Percentiles rank a stretch among this genome's conserved stretches.
phyloP scores from a whole-genome alignment of 2,113 vertebrate genomes.

The Upupa epops region DNA sequence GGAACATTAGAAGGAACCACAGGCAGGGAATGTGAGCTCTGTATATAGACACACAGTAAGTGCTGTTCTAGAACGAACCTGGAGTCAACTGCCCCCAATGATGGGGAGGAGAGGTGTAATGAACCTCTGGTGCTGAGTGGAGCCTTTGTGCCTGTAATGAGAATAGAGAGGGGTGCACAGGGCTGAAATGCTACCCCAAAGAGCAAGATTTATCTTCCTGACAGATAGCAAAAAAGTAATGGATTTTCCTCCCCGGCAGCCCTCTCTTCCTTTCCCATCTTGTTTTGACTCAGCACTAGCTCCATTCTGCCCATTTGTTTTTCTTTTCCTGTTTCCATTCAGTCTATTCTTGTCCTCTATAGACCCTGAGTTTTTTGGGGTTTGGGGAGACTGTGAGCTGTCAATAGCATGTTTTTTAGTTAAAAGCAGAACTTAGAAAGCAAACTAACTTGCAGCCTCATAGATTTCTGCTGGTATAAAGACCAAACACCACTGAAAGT shows the following conservation, averaged over 20 bases:
- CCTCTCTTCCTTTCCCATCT: background rate
- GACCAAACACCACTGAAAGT: background rate
- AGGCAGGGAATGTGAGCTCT: background rate
- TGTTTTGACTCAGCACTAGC: background rate
- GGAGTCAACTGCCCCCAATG: fast-evolving
- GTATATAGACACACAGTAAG: background rate
- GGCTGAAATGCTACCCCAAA: background rate
- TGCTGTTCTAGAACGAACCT: background rate
- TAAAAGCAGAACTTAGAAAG: background rate
- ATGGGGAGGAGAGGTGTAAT: background rate
- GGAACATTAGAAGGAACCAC: background rate
- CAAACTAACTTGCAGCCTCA: background rate
- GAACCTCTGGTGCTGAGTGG: background rate
- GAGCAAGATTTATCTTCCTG: conserved; percentile 3
- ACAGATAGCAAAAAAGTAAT: background rate
- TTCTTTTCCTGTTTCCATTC: background rate
- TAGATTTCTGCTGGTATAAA: background rate
- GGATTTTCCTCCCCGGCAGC: background rate
- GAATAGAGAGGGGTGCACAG: background rate
- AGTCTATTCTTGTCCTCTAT: background rate
- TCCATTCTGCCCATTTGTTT: background rate
- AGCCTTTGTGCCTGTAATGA: background rate
- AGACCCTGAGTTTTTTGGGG: background rate
- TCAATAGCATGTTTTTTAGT: background rate
- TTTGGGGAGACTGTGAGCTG: background rate